Evolutionary conservation across 1,140 invertebrate species (phyloP).

Genomic region (Brachionus paranguensis): DNA sequence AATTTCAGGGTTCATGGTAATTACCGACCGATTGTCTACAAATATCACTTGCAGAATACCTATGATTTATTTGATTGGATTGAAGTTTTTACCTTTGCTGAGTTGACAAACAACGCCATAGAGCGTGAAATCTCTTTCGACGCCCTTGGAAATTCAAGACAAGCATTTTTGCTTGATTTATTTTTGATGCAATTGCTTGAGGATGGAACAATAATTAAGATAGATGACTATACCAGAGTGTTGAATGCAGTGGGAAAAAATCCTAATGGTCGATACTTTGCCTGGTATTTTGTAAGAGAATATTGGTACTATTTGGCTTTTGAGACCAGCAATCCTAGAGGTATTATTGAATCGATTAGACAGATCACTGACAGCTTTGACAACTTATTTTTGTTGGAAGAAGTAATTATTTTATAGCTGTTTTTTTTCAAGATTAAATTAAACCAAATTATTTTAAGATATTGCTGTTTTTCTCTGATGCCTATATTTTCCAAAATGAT

Average conservation of each 20-base stretch:
- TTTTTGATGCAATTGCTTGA: not conserved
- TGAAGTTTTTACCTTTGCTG: not conserved
- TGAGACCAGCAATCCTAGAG: not conserved
- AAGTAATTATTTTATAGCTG: not conserved
- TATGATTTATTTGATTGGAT: slow-evolving; percentile 28
- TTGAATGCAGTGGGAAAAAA: not conserved
- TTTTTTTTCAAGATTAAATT: not conserved
- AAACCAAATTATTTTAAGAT: not conserved
- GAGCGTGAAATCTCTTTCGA: not conserved
- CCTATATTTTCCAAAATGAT: not conserved
- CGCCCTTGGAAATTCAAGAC: slow-evolving; percentile 25
- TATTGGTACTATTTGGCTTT: slow-evolving; percentile 33
- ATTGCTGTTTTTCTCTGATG: not conserved
- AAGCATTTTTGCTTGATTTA: slow-evolving; percentile 7
- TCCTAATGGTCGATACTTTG: slow-evolving; percentile 30
- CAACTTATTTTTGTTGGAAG: slow-evolving; percentile 27
- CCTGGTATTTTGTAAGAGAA: slow-evolving; percentile 29
- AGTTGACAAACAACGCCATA: not conserved
- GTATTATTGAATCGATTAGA: not conserved
- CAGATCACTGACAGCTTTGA: slow-evolving; percentile 8
- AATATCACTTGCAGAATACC: slow-evolving; percentile 37
- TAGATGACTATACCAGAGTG: not conserved
- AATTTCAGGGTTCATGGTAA: not conserved
- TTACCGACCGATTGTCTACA: not conserved
- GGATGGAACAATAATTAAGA: not conserved